phyloP scores from a whole-genome alignment of 1,140 invertebrate species.

The Drosophila seguyi region DNA sequence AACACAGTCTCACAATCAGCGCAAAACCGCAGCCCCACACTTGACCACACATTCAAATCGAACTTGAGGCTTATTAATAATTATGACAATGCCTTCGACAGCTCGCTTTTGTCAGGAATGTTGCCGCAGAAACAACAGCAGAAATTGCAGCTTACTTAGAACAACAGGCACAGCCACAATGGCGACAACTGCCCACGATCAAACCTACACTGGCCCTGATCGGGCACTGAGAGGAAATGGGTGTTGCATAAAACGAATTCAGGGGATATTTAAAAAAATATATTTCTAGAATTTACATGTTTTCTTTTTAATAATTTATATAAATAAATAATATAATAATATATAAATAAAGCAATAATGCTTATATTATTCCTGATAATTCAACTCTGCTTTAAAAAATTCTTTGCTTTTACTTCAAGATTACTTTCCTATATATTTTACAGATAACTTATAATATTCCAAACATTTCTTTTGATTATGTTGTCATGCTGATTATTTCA shows the following conservation, averaged over 20 bases:
- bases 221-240: slow-evolving; percentile 9
- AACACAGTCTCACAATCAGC: slow-evolving; percentile 28
- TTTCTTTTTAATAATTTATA: too few species aligned
- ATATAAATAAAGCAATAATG: too few species aligned
- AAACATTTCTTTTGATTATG: not conserved
- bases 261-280: not conserved
- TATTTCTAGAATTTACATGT: too few species aligned
- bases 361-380: not conserved
- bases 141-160: slow-evolving; percentile 20
- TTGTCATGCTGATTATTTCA: slow-evolving; percentile 4
- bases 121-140: slow-evolving; percentile 32
- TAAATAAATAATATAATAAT: too few species aligned
- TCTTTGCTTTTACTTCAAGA: not conserved
- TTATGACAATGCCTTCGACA: slow-evolving; percentile 69
- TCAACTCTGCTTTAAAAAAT: not conserved
- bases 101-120: slow-evolving; percentile 56
- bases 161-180: slow-evolving; percentile 52
- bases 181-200: slow-evolving; percentile 67
- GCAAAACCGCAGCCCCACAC: slow-evolving; percentile 25
- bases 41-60: slow-evolving; percentile 74
- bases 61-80: slow-evolving; percentile 68
- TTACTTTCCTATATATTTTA: not conserved
- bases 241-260: too few species aligned
- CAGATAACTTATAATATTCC: not conserved
- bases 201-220: slow-evolving; percentile 23